A percentile compares a stretch with the other conserved stretches of the same genome.
Conservation (phyloP, 2,888 invertebrate genomes). For the Leptopilina drosophilae region DNA sequence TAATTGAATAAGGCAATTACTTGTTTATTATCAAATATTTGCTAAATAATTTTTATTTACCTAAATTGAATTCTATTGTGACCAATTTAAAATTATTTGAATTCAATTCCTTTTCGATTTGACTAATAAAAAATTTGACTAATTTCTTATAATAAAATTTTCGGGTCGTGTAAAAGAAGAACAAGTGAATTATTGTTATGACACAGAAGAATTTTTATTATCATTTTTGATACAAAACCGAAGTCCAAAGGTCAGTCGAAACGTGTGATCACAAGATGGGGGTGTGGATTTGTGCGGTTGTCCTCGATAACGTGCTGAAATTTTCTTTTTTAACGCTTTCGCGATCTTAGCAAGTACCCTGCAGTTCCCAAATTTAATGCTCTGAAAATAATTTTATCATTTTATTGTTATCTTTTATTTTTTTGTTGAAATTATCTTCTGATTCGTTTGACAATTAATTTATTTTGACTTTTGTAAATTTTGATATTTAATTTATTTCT, state of each 20-base stretch:
- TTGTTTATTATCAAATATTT: too few species aligned
- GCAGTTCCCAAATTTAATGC: slow-evolving; percentile 65
- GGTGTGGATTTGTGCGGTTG: slow-evolving; percentile 76
- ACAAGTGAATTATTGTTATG: slow-evolving; percentile 66
- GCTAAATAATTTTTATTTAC: too few species aligned
- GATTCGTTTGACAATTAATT: neutral
- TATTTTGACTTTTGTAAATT: too few species aligned
- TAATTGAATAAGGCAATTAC: too few species aligned
- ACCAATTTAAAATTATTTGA: too few species aligned
- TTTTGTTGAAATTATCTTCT: slow-evolving; percentile 1
- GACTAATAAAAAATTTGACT: too few species aligned
- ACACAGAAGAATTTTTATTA: slow-evolving; percentile 75
- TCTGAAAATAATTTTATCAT: slow-evolving; percentile 57
- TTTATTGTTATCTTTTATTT: neutral
- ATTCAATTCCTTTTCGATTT: too few species aligned
- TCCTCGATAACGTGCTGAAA: slow-evolving; percentile 62
- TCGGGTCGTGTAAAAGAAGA: neutral
- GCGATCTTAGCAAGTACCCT: slow-evolving; percentile 69
- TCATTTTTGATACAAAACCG: slow-evolving; percentile 74
- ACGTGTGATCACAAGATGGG: slow-evolving; percentile 76
- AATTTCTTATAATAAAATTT: neutral
- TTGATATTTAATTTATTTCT: too few species aligned
- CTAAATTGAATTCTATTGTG: too few species aligned
- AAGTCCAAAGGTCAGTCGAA: slow-evolving; percentile 74
- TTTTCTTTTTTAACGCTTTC: slow-evolving; percentile 65